A percentile compares a stretch with the other conserved stretches of the same genome.
These are phyloP conservation scores for Dendrolimus pini DNA, from an alignment of 2,888 invertebrate genomes.

Conservation along the genomic window DNA sequence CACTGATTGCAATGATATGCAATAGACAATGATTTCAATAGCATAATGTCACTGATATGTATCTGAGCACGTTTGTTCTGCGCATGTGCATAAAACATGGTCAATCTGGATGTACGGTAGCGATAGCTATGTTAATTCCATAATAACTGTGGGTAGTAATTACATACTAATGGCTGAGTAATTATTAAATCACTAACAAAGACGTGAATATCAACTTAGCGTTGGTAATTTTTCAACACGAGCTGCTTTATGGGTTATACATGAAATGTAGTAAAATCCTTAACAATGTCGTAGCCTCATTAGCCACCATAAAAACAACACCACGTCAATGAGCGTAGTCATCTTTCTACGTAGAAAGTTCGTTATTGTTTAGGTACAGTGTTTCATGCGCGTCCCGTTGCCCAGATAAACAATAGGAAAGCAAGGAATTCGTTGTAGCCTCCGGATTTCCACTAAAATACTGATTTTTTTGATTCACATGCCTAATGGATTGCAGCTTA, in stretches of 20 bases:
- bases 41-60: conserved; percentile 6
- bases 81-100: conserved; percentile 10
- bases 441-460: too few relatives aligned
- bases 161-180: conserved; percentile 32
- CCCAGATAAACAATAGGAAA: too few relatives aligned
- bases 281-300: too few relatives aligned
- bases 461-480: too few relatives aligned
- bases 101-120: conserved; percentile 19
- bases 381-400: too few relatives aligned
- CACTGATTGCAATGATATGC: not conserved
- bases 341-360: too few relatives aligned
- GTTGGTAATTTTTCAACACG: conserved; percentile 13
- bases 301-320: too few relatives aligned
- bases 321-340: too few relatives aligned
- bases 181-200: conserved; percentile 22
- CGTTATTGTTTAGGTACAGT: too few relatives aligned
- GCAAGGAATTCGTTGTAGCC: too few relatives aligned
- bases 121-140: conserved; percentile 34
- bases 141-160: conserved; percentile 30
- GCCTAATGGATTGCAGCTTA: too few relatives aligned
- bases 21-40: conserved; percentile 1
- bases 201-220: conserved; percentile 6
- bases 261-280: not conserved
- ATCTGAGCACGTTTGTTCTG: conserved; percentile 7
- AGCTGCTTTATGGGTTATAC: conserved; percentile 7